These are phyloP conservation scores for Acanthornis magna DNA, from an alignment of 2,797 vertebrate species.

Conservation along the genomic window DNA sequence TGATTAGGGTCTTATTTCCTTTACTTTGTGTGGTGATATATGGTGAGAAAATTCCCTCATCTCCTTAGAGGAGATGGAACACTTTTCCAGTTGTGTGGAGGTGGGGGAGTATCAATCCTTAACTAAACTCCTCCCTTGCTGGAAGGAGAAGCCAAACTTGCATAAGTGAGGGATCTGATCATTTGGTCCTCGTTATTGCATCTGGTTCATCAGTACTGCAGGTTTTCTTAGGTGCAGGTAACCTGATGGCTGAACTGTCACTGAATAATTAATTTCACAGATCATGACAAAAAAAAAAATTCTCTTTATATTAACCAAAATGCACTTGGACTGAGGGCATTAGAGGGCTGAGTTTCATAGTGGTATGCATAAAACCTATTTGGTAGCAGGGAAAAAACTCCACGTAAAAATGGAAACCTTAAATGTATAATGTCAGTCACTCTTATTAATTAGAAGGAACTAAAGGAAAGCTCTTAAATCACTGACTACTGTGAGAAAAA, in stretches of 20 bases:
- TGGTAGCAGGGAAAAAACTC: background rate
- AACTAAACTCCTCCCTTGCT: background rate
- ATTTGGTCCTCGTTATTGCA: background rate
- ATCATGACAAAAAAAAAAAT: background rate
- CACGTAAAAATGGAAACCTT: background rate
- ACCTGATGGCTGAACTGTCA: background rate
- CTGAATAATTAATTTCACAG: background rate
- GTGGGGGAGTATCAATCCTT: too few species aligned
- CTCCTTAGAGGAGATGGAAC: background rate
- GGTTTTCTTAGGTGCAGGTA: background rate
- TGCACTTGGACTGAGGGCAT: background rate
- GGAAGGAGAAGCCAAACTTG: background rate
- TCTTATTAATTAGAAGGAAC: background rate
- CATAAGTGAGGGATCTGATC: background rate
- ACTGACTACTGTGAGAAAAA: background rate
- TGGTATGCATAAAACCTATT: background rate
- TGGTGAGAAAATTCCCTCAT: background rate
- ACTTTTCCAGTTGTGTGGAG: background rate
- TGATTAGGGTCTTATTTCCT: background rate
- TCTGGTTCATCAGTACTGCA: accelerated
- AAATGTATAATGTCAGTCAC: background rate
- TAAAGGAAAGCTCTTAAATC: background rate
- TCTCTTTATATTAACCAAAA: background rate
- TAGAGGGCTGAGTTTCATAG: background rate
- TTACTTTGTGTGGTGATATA: background rate